Percentiles rank a stretch among this genome's conserved stretches.
These are phyloP conservation scores for Schizopygopsis malacanthus DNA, from an alignment of 2,797 vertebrate genomes.

Conservation along the genomic window DNA sequence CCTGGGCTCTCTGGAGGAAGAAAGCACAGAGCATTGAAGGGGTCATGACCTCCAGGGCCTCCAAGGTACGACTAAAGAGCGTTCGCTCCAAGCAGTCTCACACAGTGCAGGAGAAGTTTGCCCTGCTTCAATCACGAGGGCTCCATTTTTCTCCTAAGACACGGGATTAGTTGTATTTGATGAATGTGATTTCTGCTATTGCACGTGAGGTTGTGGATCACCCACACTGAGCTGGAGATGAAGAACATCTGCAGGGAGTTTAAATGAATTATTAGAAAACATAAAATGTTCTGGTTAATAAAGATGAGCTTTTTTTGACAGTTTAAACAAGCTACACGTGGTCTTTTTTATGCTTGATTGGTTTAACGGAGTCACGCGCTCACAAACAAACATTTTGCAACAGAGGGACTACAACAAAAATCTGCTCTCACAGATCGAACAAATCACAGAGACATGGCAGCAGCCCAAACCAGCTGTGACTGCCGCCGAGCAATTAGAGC, in stretches of 20 bases:
- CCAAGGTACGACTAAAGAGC: slow-evolving; percentile 30
- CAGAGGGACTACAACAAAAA: slow-evolving; percentile 22
- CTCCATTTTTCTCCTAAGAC: slow-evolving; percentile 41
- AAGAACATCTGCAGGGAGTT: slow-evolving; percentile 9
- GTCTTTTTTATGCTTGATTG: neutral
- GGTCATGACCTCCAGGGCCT: slow-evolving; percentile 17
- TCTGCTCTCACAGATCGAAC: slow-evolving; percentile 52
- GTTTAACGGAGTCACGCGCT: neutral
- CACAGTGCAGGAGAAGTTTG: slow-evolving; percentile 3
- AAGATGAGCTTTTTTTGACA: slow-evolving; percentile 19
- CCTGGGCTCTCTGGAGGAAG: slow-evolving; percentile 32
- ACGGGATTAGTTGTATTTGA: slow-evolving; percentile 44
- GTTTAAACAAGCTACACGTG: neutral
- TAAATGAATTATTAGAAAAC: neutral
- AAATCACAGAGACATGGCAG: slow-evolving; percentile 57
- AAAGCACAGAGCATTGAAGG: slow-evolving; percentile 22
- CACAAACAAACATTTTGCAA: slow-evolving; percentile 36
- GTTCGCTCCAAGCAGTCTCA: slow-evolving; percentile 1
- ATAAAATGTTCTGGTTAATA: slow-evolving; percentile 2
- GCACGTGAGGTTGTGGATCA: neutral
- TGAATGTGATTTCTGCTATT: slow-evolving; percentile 8
- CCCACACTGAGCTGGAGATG: neutral
- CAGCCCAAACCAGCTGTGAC: slow-evolving; percentile 52
- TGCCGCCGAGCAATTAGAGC: slow-evolving; percentile 51
- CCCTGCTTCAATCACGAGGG: neutral